Evolutionary conservation across 2,888 invertebrate species (phyloP).

Genomic region (Cerceris ruficornis): DNA sequence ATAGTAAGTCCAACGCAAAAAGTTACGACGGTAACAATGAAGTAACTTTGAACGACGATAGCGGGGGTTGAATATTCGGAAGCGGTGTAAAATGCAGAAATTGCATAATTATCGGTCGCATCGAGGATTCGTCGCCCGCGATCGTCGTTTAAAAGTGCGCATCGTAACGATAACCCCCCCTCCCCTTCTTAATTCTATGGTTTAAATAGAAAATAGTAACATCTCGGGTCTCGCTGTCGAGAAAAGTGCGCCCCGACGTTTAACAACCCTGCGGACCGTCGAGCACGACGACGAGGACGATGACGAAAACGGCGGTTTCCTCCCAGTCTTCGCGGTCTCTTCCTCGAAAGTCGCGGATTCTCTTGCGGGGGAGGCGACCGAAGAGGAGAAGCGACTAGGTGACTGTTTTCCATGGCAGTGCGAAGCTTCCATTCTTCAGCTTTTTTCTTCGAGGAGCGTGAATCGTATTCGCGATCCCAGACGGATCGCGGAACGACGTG

Average conservation of each 20-base stretch:
- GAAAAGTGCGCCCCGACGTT: constrained; percentile 21
- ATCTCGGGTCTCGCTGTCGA: constrained; percentile 21
- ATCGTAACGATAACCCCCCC: constrained; percentile 43
- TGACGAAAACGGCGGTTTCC: constrained; percentile 10
- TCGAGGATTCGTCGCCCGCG: constrained; percentile 27
- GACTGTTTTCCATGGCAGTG: constrained; percentile 62
- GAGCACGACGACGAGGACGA: constrained; percentile 10
- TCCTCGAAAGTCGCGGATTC: constrained; percentile 20
- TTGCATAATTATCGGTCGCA: constrained; percentile 12
- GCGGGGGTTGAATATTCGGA: constrained; percentile 14
- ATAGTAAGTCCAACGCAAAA: constrained; percentile 1
- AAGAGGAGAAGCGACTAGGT: constrained; percentile 60
- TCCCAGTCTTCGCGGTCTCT: constrained; percentile 18
- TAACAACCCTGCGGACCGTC: constrained; percentile 17
- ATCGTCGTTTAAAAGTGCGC: constrained; percentile 1
- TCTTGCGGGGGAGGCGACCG: constrained; percentile 25
- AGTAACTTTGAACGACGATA: not conserved
- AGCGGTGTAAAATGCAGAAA: constrained; percentile 23
- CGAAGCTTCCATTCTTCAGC: constrained; percentile 49
- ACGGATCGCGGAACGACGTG: constrained; percentile 47
- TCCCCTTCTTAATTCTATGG: constrained; percentile 34
- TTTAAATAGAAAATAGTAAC: constrained; percentile 57
- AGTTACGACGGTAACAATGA: not conserved
- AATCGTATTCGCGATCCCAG: constrained; percentile 42
- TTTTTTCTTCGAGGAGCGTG: constrained; percentile 32